phyloP scores from a whole-genome alignment of 2,888 invertebrate species.

The Escarpia spicata region DNA sequence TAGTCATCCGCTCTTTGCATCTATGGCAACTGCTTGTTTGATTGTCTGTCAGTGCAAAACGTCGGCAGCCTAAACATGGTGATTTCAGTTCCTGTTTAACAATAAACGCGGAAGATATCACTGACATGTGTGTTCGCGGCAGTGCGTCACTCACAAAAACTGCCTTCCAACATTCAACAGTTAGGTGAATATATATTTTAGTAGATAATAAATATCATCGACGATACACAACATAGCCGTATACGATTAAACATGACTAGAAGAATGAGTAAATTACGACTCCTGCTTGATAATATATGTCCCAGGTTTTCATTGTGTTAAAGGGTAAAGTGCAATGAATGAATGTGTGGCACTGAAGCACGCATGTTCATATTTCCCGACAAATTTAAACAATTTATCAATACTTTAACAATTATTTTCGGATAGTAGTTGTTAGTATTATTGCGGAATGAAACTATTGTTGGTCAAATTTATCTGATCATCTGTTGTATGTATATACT shows the following conservation, averaged over 20 bases:
- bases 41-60: neutral
- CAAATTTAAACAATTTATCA: neutral
- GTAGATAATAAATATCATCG: neutral
- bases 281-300: neutral
- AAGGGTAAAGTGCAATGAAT: neutral
- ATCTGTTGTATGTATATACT: neutral
- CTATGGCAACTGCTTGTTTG: neutral
- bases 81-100: neutral
- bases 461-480: neutral
- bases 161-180: neutral
- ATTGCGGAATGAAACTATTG: neutral
- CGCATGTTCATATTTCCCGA: neutral
- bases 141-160: neutral
- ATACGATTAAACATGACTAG: neutral
- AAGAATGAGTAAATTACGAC: neutral
- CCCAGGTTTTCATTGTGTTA: neutral
- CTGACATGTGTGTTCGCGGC: neutral
- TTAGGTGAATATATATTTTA: neutral
- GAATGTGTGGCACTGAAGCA: neutral
- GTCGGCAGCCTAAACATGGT: neutral
- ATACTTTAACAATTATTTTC: neutral
- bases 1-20: neutral
- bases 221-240: neutral
- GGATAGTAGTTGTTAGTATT: neutral
- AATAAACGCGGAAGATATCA: neutral